Conservation (phyloP, 2,113 vertebrate genomes). For the Forbesichthys agassizii region DNA sequence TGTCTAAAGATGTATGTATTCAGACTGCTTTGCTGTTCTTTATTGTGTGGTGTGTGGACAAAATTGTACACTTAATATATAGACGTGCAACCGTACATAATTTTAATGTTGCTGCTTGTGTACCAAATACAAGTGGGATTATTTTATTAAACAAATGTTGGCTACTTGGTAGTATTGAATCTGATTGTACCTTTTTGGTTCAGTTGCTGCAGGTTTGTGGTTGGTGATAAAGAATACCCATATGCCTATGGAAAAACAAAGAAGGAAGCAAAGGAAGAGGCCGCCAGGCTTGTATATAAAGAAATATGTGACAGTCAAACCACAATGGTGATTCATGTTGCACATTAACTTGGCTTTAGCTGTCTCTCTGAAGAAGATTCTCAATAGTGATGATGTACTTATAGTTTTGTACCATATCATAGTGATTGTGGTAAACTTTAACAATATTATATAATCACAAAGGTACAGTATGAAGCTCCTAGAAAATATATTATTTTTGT, state of each 20-base stretch:
- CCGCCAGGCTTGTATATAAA: slow-evolving; percentile 57
- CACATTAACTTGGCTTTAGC: neutral
- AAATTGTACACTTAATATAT: no score
- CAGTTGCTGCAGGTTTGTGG: slow-evolving; percentile 51
- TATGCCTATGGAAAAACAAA: slow-evolving; percentile 52
- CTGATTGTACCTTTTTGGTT: neutral
- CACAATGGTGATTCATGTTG: slow-evolving; percentile 33
- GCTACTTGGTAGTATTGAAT: neutral
- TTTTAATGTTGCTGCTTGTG: neutral
- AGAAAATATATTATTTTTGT: neutral
- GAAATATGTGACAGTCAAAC: slow-evolving; percentile 16
- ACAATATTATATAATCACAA: neutral
- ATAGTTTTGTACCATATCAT: no score
- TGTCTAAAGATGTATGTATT: neutral
- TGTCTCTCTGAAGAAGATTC: neutral
- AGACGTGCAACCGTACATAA: no score
- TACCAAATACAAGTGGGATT: neutral
- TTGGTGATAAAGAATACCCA: slow-evolving; percentile 54
- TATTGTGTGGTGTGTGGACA: neutral
- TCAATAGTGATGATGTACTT: no score
- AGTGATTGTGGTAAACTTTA: no score
- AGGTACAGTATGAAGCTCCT: neutral
- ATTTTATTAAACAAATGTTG: neutral
- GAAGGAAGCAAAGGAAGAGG: slow-evolving; percentile 70
- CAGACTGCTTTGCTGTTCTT: neutral